Conservation (phyloP, 2,113 vertebrate species). For the Nipponia nippon region DNA sequence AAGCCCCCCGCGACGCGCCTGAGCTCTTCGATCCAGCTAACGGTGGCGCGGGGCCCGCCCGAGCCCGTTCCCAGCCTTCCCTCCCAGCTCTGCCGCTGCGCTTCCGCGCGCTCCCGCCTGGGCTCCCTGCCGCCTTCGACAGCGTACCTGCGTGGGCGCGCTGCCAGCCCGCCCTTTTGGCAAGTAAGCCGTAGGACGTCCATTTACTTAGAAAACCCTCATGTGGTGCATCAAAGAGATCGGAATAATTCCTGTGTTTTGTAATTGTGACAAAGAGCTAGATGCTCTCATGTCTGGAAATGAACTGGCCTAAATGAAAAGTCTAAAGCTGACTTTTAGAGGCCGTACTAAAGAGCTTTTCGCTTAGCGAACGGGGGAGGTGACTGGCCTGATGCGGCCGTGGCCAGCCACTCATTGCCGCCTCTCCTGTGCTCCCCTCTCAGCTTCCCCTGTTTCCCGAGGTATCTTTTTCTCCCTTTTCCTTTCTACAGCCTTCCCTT, state of each 20-base stretch:
- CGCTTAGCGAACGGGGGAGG: neutral
- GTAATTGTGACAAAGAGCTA: neutral
- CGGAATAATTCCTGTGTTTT: neutral
- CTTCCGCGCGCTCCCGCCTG: no score
- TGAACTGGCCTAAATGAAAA: no score
- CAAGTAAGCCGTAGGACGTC: accelerated
- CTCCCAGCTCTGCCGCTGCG: accelerated
- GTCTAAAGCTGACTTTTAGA: neutral
- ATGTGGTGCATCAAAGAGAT: neutral
- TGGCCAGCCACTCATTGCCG: neutral
- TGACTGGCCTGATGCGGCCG: neutral
- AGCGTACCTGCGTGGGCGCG: accelerated
- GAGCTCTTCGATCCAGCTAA: neutral
- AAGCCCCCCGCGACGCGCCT: neutral
- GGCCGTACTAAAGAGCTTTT: neutral
- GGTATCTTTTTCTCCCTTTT: neutral
- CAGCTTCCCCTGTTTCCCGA: neutral
- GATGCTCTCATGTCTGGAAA: neutral
- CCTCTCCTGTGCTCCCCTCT: neutral
- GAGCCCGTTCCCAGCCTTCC: neutral
- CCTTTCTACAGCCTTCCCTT: neutral
- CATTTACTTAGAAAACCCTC: neutral
- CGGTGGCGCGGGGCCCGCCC: accelerated
- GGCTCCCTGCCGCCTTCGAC: neutral
- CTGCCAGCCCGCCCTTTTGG: neutral